phyloP scores from a whole-genome alignment of 1,140 invertebrate genomes.

The Halesus radiatus region DNA sequence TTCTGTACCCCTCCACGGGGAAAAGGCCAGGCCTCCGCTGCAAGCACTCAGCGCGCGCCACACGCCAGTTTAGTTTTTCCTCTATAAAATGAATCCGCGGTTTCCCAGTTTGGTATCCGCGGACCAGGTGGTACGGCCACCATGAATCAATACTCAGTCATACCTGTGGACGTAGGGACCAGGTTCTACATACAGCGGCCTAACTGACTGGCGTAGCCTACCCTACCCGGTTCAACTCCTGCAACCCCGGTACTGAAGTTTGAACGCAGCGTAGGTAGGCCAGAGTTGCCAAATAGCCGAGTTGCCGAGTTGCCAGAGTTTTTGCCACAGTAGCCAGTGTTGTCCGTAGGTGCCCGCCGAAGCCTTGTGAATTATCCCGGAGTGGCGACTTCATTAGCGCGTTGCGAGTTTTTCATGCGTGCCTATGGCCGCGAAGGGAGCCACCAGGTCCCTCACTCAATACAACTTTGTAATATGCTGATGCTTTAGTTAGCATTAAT shows the following conservation, averaged over 20 bases:
- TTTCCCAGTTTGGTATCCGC: slow-evolving; percentile 5
- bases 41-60: background rate
- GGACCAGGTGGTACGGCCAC: slow-evolving; percentile 49
- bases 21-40: background rate
- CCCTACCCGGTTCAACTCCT: background rate
- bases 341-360: background rate
- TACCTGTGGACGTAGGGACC: background rate
- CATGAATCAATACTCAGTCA: slow-evolving; percentile 49
- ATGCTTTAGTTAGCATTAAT: background rate
- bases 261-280: background rate
- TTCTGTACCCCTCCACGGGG: background rate
- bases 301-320: background rate
- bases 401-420: slow-evolving; percentile 48
- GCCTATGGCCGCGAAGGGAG: slow-evolving; percentile 29
- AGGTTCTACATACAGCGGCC: background rate
- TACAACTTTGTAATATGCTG: slow-evolving; percentile 9
- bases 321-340: background rate
- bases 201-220: background rate
- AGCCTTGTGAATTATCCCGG: slow-evolving; percentile 37
- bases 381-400: slow-evolving; percentile 47
- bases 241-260: background rate
- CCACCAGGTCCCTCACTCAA: background rate
- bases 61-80: background rate
- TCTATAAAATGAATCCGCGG: slow-evolving; percentile 26
- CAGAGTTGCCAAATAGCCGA: background rate